A percentile compares a stretch with the other conserved stretches of the same genome.
Conservation (phyloP, 35 echinoderm and acorn worm species). For the Apostichopus parvimensis region DNA sequence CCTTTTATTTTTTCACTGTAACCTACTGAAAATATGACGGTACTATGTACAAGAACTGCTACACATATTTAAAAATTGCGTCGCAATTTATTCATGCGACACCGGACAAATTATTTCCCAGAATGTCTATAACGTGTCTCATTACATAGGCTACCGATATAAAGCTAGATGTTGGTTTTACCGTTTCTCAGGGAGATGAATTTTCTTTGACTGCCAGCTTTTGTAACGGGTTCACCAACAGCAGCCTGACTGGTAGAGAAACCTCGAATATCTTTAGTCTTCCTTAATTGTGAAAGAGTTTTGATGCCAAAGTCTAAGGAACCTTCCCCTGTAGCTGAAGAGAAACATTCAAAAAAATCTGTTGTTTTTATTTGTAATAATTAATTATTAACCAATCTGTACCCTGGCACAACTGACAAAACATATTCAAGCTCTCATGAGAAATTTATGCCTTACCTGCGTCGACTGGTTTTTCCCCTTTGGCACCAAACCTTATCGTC, state of each 20-base stretch:
- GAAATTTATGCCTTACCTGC: background rate
- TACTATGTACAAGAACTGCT: no score
- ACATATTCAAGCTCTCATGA: no score
- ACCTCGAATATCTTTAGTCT: background rate
- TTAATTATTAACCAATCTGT: no score
- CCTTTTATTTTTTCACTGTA: no score
- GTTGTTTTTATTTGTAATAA: no score
- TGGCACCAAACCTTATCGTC: background rate
- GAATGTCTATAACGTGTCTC: no score
- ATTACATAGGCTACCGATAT: no score
- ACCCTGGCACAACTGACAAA: no score
- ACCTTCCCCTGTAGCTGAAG: background rate
- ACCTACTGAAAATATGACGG: no score
- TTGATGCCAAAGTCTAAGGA: constrained; percentile 18
- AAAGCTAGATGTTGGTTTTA: background rate
- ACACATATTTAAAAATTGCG: no score
- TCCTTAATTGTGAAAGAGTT: constrained; percentile 19
- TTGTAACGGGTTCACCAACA: background rate
- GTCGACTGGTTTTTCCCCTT: background rate
- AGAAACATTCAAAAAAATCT: background rate
- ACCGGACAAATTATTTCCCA: no score
- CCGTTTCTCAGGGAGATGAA: background rate
- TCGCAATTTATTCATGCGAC: no score
- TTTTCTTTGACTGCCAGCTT: background rate
- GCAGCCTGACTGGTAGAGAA: background rate